Evolutionary conservation across 2,888 invertebrate genomes (phyloP), one percentile per base, ranked within the genome.

Genomic region (Acrobasis repandana): DNA sequence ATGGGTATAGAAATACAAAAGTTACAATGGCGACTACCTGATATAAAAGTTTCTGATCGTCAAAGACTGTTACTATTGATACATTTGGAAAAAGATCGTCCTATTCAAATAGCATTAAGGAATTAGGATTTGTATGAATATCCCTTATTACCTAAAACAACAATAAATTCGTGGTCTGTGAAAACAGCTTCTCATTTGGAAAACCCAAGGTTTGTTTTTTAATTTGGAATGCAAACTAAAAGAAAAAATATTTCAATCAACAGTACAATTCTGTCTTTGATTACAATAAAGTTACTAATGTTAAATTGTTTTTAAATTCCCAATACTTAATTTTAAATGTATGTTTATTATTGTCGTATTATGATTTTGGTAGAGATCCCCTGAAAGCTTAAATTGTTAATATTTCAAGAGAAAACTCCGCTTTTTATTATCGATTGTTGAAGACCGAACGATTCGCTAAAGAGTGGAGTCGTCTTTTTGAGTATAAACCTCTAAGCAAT

Each of bases 171-270:
- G 43, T 78, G 79, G 81, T 64, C 71, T 36, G 68, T 77, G 11
- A 76, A 74, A 68, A 78, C 79, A 36, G 67, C 75, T 9, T 71
- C 69, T n/a, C 72, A 75, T 63, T 61, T 82, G 48, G 83, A 84
- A 69, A 82, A 80, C 68, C 83, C 83, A 1, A 63, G 82, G 57
- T 86, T 67, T 65, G 63, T 85, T 16, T 76, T 86, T n/a, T n/a
- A n/a, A 50, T 48, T 84, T 18, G 82, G 72, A 11, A 75, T 84
- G 52, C 84, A 86, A 74, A 83, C 79, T 15, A 67, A 75, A 59
- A 67, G 74, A 65, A 82, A 80, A 71, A 76, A 75, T 67, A 62
- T 69, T 28, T 56, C 62, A 49, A 28, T 15, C 6, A 66, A 56
- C 52, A 67, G 81, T 65, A 61, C 43, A n/a, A n/a, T 36, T 68